phyloP scores from a whole-genome alignment of 1,140 invertebrate genomes.

The Leguminivora glycinivorella region DNA sequence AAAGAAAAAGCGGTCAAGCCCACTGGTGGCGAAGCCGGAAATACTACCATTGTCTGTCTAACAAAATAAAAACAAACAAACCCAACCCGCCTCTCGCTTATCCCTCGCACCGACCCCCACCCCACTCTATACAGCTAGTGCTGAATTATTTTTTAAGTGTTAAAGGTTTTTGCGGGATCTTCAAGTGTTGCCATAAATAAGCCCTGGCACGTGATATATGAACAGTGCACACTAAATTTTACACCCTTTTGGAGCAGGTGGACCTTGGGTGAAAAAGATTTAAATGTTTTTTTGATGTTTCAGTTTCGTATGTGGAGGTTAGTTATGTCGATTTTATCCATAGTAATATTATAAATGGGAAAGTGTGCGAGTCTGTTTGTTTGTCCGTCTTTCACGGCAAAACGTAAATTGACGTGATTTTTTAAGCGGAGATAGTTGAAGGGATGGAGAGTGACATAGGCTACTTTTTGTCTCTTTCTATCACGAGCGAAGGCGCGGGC shows the following conservation, averaged over 20 bases:
- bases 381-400: too few relatives aligned
- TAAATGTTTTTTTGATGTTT: conserved; percentile 1
- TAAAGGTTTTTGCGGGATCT: conserved; percentile 49
- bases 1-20: too few relatives aligned
- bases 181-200: conserved; percentile 51
- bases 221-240: conserved; percentile 44
- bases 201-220: conserved; percentile 33
- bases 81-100: conserved; percentile 18
- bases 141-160: conserved; percentile 60
- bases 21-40: too few relatives aligned
- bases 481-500: too few relatives aligned
- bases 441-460: too few relatives aligned
- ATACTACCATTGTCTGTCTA: too few relatives aligned
- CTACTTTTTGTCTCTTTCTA: too few relatives aligned
- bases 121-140: conserved; percentile 28
- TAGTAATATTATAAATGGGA: too few relatives aligned
- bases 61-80: too few relatives aligned
- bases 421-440: too few relatives aligned
- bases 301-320: not conserved
- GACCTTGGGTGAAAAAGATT: conserved; percentile 6
- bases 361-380: too few relatives aligned
- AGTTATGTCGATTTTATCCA: not conserved
- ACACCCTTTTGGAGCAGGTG: conserved; percentile 25
- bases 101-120: conserved; percentile 31
- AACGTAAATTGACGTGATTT: too few relatives aligned